Evolutionary conservation across 1,140 invertebrate species (phyloP).

Genomic region (roundworm (Caenorhabditis elegans)): DNA sequence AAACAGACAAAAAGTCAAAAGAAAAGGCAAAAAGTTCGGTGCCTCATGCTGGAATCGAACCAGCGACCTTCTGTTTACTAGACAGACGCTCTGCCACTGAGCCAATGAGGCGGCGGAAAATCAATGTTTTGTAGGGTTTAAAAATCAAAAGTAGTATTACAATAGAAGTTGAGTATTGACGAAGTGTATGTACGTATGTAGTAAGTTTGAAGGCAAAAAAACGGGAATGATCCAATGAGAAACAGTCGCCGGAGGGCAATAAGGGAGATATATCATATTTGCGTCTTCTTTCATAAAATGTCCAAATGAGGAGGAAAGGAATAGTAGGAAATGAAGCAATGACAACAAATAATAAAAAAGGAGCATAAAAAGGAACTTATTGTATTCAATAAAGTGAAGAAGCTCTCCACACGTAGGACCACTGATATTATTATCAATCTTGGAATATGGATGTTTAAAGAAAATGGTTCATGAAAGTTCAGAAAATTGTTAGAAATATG

Average conservation of each 20-base stretch:
- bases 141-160: no score
- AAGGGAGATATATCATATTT: slow-evolving; percentile 9
- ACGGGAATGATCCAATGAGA: not conserved
- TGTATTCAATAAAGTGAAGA: no score
- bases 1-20: no score
- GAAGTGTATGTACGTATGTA: not conserved
- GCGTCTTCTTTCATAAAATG: not conserved
- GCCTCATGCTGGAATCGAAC: slow-evolving; percentile 58
- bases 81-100: slow-evolving; percentile 57
- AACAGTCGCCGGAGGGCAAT: slow-evolving; percentile 12
- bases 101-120: slow-evolving; percentile 48
- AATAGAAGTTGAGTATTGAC: no score
- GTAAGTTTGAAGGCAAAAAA: not conserved
- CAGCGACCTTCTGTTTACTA: slow-evolving; percentile 58
- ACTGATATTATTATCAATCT: no score
- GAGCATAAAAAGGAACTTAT: not conserved
- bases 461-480: no score
- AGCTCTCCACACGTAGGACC: no score
- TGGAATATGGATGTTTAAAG: no score
- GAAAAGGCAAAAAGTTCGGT: slow-evolving; percentile 20
- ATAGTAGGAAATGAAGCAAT: not conserved
- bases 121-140: not conserved
- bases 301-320: not conserved
- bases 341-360: not conserved
- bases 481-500: no score